These are phyloP conservation scores for Drosophila novamexicana DNA, from an alignment of 1,140 invertebrate genomes.

Conservation along the genomic window DNA sequence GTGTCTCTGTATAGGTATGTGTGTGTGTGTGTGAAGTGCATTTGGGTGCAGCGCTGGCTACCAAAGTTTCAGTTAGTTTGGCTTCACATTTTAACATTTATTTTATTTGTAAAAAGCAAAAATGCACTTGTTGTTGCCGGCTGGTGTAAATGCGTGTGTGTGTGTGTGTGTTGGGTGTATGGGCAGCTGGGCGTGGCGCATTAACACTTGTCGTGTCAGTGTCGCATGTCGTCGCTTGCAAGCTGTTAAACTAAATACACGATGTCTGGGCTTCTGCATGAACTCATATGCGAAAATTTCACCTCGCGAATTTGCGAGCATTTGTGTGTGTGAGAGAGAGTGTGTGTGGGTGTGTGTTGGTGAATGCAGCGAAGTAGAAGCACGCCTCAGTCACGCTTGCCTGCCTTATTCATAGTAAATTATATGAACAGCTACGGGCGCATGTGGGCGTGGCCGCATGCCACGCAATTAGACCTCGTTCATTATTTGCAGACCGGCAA, in stretches of 20 bases:
- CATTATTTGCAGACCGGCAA: constrained; percentile 15
- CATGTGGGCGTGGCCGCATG: constrained; percentile 39
- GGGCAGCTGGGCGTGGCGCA: constrained; percentile 60
- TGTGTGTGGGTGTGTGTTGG: constrained; percentile 30
- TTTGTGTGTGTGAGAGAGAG: constrained; percentile 4
- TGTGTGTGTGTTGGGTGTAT: neutral
- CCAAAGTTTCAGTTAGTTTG: constrained; percentile 78
- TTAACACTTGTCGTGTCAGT: constrained; percentile 82
- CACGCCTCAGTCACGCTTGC: constrained; percentile 44
- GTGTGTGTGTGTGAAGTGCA: constrained; percentile 29
- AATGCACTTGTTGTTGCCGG: constrained; percentile 36
- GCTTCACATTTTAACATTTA: constrained; percentile 76
- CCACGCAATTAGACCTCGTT: constrained; percentile 61
- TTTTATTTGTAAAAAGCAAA: constrained; percentile 68
- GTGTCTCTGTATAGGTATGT: constrained; percentile 3
- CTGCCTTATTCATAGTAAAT: constrained; percentile 46
- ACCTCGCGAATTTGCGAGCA: constrained; percentile 1
- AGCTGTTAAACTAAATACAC: constrained; percentile 80
- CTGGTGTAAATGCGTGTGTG: constrained; percentile 1
- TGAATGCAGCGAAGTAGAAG: constrained; percentile 47
- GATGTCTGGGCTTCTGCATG: constrained; percentile 71
- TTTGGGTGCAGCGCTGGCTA: constrained; percentile 24
- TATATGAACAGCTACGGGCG: constrained; percentile 3
- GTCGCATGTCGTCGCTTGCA: constrained; percentile 74
- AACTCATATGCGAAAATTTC: constrained; percentile 61